Evolutionary conservation across 2,888 invertebrate genomes (phyloP).

Genomic region (Galerucella calmariensis): DNA sequence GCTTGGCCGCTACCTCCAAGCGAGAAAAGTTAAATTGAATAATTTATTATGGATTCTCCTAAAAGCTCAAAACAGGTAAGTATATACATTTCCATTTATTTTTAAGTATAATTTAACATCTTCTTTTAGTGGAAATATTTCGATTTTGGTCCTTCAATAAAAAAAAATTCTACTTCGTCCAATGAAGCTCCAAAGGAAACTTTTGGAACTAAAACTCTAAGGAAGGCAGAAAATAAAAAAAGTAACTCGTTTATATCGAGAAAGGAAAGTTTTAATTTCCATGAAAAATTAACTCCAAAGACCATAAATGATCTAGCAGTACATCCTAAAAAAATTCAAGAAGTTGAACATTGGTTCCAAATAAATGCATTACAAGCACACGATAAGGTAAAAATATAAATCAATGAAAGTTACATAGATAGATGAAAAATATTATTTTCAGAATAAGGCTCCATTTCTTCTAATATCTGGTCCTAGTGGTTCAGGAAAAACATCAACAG

Average conservation of each 20-base stretch:
- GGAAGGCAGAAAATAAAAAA: constrained; percentile 6
- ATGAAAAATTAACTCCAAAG: constrained; percentile 71
- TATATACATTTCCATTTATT: background rate
- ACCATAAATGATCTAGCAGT: constrained; percentile 75
- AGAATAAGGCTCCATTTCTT: constrained; percentile 69
- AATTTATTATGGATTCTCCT: background rate
- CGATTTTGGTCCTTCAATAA: constrained; percentile 53
- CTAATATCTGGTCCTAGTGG: constrained; percentile 87
- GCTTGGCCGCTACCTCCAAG: too few relatives aligned
- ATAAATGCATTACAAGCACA: constrained; percentile 47
- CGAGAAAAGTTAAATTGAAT: background rate
- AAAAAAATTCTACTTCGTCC: constrained; percentile 20
- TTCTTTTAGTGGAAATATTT: constrained; percentile 52
- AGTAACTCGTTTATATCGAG: background rate
- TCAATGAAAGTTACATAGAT: background rate
- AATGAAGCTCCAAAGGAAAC: constrained; percentile 5
- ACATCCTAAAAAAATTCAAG: constrained; percentile 79
- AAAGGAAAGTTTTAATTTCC: constrained; percentile 66
- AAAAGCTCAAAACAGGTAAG: constrained; percentile 11
- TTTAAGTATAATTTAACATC: background rate
- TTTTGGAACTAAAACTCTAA: background rate
- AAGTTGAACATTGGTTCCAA: constrained; percentile 77
- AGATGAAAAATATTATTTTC: constrained; percentile 29
- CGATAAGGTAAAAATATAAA: constrained; percentile 24
- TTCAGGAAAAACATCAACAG: constrained; percentile 82